Conservation (phyloP, 2,888 invertebrate genomes). For the Melanargia galathea region DNA sequence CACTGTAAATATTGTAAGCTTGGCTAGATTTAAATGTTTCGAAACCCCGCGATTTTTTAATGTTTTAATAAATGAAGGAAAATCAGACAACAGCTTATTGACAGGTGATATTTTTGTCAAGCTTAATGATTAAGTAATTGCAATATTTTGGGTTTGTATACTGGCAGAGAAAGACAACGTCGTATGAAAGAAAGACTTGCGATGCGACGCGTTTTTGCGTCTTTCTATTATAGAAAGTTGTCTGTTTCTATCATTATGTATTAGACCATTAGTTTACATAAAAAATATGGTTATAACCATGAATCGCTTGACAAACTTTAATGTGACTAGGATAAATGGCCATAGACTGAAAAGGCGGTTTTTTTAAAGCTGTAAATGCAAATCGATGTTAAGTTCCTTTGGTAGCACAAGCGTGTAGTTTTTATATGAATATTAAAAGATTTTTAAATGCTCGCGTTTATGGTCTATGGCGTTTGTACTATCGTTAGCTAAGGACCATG, state of each 20-base stretch:
- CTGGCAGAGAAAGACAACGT: neutral
- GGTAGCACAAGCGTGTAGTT: conserved; percentile 31
- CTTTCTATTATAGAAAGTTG: neutral
- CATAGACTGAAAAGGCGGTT: conserved; percentile 31
- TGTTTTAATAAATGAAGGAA: neutral
- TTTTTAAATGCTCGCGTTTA: conserved; percentile 14
- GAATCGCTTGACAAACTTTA: conserved; percentile 19
- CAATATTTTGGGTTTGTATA: conserved; percentile 12
- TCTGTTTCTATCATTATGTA: conserved; percentile 1
- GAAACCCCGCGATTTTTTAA: conserved; percentile 8
- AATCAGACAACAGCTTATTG: conserved; percentile 4
- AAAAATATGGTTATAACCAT: conserved; percentile 9
- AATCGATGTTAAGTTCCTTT: conserved; percentile 33
- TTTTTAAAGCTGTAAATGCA: conserved; percentile 25
- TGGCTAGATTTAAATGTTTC: conserved; percentile 20
- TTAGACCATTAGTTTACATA: conserved; percentile 14
- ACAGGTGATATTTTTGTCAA: conserved; percentile 12
- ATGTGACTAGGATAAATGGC: conserved; percentile 19
- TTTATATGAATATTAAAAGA: conserved; percentile 31
- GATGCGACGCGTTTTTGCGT: neutral
- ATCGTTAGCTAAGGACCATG: conserved; percentile 30
- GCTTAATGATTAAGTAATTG: conserved; percentile 15
- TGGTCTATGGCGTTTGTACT: conserved; percentile 27
- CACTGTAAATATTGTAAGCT: conserved; percentile 29
- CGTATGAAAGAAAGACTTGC: neutral